phyloP scores from a whole-genome alignment of 2,797 vertebrate species.

The Vespertilio murinus region DNA sequence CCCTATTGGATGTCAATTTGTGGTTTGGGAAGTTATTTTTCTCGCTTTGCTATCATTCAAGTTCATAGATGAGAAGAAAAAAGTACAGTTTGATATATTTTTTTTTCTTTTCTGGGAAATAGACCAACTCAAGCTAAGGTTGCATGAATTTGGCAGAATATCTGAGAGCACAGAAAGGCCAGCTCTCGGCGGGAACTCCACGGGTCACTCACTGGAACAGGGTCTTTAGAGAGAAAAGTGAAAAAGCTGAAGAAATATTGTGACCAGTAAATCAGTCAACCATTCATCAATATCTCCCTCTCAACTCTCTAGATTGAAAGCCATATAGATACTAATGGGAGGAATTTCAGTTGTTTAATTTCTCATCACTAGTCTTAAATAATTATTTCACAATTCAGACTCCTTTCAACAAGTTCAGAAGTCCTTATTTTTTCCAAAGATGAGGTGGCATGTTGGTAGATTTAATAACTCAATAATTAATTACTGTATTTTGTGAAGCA shows the following conservation, averaged over 20 bases:
- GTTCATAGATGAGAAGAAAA: slow-evolving; percentile 23
- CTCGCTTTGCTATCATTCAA: slow-evolving; percentile 6
- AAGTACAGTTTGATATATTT: background rate
- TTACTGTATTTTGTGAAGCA: background rate
- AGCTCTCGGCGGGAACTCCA: background rate
- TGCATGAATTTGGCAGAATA: background rate
- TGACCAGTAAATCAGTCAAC: background rate
- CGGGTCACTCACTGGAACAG: background rate
- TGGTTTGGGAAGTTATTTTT: background rate
- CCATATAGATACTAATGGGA: background rate
- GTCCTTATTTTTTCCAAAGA: background rate
- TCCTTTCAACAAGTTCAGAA: background rate
- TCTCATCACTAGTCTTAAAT: background rate
- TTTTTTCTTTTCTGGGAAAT: background rate
- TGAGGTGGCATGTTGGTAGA: background rate
- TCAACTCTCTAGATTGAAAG: background rate
- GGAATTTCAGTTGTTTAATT: background rate
- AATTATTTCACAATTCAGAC: background rate
- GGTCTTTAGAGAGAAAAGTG: background rate
- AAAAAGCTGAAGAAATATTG: background rate
- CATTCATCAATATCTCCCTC: background rate
- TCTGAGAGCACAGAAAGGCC: background rate
- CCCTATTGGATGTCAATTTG: background rate
- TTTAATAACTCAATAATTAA: background rate
- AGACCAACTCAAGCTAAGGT: background rate